Evolutionary conservation across 1,140 invertebrate genomes (phyloP), one percentile per base, ranked within the genome.

Genomic region (Procambarus virginalis): DNA sequence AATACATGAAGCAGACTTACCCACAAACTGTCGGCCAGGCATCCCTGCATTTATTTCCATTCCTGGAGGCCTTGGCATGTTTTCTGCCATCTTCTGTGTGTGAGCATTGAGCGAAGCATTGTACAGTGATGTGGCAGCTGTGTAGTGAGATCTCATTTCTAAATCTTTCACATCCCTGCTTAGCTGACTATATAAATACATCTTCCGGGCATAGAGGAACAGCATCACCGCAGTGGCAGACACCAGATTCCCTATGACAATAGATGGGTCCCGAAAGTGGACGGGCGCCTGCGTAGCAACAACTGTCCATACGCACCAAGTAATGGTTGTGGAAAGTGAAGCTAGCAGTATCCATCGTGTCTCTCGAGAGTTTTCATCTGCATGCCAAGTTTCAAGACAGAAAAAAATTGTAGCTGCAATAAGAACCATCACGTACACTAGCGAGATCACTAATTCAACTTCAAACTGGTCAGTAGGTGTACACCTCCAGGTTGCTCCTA

Each of bases 371-470:
- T 92, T 91, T 68, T 92, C 93, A 20, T 93, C 93, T 46, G 83
- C 55, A 81, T 94, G 93, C 94, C 94, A 94, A 2, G 94, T 93
- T 45, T 94, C 82, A 9, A 94, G 51, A 12, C 94, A 93, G 88
- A 95, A 93, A 45, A 94, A 89, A 5, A 94, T 92, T 14, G 93
- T 94, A 17, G 94, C 92, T 14, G 93, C 91, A 14, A 95, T 93
- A 2, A 95, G 93, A 20, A 94, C 92, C 93, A 95, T 94, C n/a
- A 95, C 93, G 87, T 95, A 95, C 6, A 94, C 92, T 8, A 95
- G 92, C 0, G 94, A 95, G 22, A 95, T 92, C 34, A 95, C 93
- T 8, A 95, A 93, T 51, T 94, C 93, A 55, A 93, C 93, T 92
- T 95, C 94, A 85, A 94, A 94, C 68, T 93, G 93, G 34, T 92